Evolutionary conservation across 2,113 vertebrate genomes (phyloP).

Genomic region (Platycercus adscitus): DNA sequence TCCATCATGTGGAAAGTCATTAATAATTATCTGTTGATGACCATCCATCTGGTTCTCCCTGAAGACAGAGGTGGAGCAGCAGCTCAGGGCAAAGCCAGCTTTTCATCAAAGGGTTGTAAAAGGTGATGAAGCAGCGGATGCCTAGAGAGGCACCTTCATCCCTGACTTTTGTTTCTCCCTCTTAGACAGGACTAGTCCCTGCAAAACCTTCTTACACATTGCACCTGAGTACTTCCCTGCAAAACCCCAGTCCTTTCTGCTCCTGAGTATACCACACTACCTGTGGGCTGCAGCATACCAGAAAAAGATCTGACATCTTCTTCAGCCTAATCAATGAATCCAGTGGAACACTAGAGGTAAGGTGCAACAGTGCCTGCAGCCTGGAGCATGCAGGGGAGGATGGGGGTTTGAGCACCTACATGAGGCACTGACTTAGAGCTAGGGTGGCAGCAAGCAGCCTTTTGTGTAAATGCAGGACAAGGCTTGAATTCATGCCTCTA

Average conservation of each 20-base stretch:
- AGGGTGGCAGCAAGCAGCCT: not conserved
- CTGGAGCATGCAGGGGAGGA: too few species aligned
- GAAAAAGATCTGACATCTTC: not conserved
- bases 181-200: not conserved
- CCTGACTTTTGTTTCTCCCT: not conserved
- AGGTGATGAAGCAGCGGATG: not conserved
- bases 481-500: not conserved
- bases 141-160: not conserved
- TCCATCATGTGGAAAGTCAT: not conserved
- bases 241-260: not conserved
- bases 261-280: not conserved
- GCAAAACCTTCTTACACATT: not conserved
- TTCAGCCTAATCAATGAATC: not conserved
- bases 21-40: not conserved
- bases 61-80: not conserved
- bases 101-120: not conserved
- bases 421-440: not conserved
- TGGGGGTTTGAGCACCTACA: not conserved
- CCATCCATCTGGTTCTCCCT: not conserved
- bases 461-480: not conserved
- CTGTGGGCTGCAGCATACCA: not conserved
- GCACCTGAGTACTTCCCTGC: not conserved
- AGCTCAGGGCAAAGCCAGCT: not conserved
- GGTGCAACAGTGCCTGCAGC: not conserved
- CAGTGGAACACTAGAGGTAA: not conserved